Percentiles rank a stretch among this genome's conserved stretches.
Evolutionary conservation across 2,888 invertebrate species (phyloP).

Genomic region (Drosophila algonquin): DNA sequence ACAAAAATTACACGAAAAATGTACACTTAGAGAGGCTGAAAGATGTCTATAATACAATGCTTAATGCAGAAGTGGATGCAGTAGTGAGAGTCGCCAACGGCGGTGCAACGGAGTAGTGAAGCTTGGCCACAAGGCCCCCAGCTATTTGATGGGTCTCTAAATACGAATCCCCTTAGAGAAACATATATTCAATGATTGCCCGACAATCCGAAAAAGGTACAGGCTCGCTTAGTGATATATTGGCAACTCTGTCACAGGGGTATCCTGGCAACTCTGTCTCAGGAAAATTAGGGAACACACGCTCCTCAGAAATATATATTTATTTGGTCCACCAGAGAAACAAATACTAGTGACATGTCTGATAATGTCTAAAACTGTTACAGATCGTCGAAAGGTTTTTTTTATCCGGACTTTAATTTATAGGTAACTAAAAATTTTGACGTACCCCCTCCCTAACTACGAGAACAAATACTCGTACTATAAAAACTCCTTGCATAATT

Average conservation of each 20-base stretch:
- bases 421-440: background rate
- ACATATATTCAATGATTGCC: too few relatives aligned
- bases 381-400: background rate
- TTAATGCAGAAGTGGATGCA: slow-evolving; percentile 14
- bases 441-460: background rate
- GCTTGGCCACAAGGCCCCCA: background rate
- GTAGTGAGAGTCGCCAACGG: slow-evolving; percentile 19
- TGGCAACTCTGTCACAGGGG: too few relatives aligned
- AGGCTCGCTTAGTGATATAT: too few relatives aligned
- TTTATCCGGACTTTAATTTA: too few relatives aligned
- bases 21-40: slow-evolving; percentile 36
- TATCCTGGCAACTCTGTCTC: too few relatives aligned
- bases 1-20: slow-evolving; percentile 21
- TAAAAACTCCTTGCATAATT: background rate
- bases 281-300: background rate
- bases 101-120: background rate
- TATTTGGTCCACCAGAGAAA: background rate
- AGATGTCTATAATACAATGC: slow-evolving; percentile 62
- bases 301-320: background rate
- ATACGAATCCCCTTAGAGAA: background rate
- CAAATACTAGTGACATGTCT: background rate
- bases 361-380: background rate
- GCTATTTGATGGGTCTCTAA: background rate
- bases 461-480: too few relatives aligned
- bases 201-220: too few relatives aligned